Conservation (phyloP, 2,888 invertebrate genomes). For the Leistus spinibarbis region DNA sequence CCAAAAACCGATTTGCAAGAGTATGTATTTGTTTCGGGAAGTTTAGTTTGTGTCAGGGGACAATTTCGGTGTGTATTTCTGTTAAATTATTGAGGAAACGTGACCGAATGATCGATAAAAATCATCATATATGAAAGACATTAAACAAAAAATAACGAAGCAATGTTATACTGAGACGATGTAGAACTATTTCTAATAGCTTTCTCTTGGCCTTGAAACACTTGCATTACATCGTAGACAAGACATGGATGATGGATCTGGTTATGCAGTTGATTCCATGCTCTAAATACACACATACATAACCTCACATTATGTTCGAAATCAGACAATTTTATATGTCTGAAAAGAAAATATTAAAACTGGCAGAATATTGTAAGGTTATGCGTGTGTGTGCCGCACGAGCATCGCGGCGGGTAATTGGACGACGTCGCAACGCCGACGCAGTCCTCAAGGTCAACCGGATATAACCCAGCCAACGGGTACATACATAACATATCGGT, state of each 20-base stretch:
- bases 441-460: constrained; percentile 4
- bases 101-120: too few relatives aligned
- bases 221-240: constrained; percentile 11
- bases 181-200: constrained; percentile 1
- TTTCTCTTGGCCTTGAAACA: constrained; percentile 32
- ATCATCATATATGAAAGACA: not conserved
- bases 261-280: not conserved
- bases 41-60: too few relatives aligned
- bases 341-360: too few relatives aligned
- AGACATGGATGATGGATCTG: not conserved
- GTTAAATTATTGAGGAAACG: too few relatives aligned
- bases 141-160: not conserved
- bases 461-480: not conserved
- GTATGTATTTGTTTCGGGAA: too few relatives aligned
- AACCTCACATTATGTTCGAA: too few relatives aligned
- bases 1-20: too few relatives aligned
- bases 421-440: not conserved
- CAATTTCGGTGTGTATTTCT: too few relatives aligned
- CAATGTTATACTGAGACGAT: not conserved
- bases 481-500: not conserved
- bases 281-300: not conserved
- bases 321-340: too few relatives aligned
- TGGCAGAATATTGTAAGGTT: too few relatives aligned
- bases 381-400: constrained; percentile 16
- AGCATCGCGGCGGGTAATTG: constrained; percentile 29